Percentiles rank a stretch among this genome's conserved stretches.
phyloP scores from a whole-genome alignment of 2,113 vertebrate genomes.

The Triplophysa tibetana region DNA sequence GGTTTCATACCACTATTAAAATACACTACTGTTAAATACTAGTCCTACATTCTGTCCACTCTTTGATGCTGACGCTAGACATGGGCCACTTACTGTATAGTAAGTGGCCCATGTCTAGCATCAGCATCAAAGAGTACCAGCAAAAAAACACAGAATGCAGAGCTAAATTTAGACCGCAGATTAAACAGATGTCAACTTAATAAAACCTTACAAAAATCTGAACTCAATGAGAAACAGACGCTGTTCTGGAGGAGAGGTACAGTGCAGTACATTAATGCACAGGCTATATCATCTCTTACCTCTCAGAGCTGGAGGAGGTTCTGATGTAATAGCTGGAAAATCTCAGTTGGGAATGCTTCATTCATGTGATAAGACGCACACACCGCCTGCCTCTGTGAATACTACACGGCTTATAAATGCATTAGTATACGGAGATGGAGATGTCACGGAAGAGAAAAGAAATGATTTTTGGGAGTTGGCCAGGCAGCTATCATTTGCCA shows the following conservation, averaged over 20 bases:
- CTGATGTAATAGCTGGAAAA: conserved; percentile 49
- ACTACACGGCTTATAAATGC: conserved; percentile 55
- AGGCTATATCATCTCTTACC: conserved; percentile 30
- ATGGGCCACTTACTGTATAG: no score
- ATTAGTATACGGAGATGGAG: conserved; percentile 55
- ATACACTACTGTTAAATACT: conserved; percentile 72
- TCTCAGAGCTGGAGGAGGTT: conserved; percentile 39
- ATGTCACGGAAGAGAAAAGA: conserved; percentile 44
- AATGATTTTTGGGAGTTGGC: conserved; percentile 56
- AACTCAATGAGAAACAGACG: conserved; percentile 26
- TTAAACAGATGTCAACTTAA: conserved; percentile 42
- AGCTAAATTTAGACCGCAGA: conserved; percentile 33
- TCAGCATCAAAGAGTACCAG: conserved; percentile 52
- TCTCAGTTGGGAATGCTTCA: conserved; percentile 43
- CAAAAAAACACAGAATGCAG: conserved; percentile 51
- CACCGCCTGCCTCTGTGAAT: conserved; percentile 39
- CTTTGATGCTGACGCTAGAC: no score
- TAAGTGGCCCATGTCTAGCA: conserved; percentile 49
- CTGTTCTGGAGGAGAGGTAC: conserved; percentile 11
- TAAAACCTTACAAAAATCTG: conserved; percentile 50
- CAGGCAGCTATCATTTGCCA: conserved; percentile 67
- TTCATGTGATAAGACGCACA: conserved; percentile 45
- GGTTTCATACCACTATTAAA: conserved; percentile 33
- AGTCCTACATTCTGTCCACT: conserved; percentile 26
- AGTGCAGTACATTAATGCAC: conserved; percentile 10